Base-by-base conservation (phyloP, 1,140 invertebrate species). In the Sweltsa coloradensis region DNA sequence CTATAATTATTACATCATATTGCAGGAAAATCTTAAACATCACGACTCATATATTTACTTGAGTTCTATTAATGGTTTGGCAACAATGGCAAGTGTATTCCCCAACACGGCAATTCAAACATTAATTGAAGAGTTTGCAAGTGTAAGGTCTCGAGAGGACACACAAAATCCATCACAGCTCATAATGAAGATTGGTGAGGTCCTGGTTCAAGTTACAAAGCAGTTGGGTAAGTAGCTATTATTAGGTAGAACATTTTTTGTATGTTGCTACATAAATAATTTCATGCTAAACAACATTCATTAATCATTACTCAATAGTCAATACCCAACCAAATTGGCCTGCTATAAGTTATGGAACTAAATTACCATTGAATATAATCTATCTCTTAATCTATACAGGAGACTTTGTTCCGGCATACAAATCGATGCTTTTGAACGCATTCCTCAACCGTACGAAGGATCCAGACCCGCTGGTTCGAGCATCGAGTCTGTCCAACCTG, bases 31-130 rank as follows among this genome's bases (percentile, higher is more conserved):
- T 67, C 60, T 93, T 0, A 78, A 76, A 56, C 71, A 90, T 56
- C 62, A 78, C 24, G 89, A 94, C 62, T 86, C 87, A 0, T 92
- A 87, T 61, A 67, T 92, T 41, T 92, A 92, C 65, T 62, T 92
- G 39, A 69, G 76, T 36, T 78, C 87, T 9, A 78, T 91, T 16
- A 80, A 83, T 57, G 84, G 83, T 13, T 62, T 92, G 37, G 76
- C 80, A 24, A 63, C 76, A 14, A 60, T 91, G 34, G 75, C 74
- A 29, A 66, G 71, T 43, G 60, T 67, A 37, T 79, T 73, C 57
- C 77, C 85, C 5, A 73, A 85, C 54, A 71, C 74, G 55, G 72
- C 87, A 1, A 62, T 91, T 19, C 70, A 75, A 49, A 66, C 71
- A 22, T 62, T 91, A 16, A 74, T 78, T 21, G 60, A 75, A 29